These are phyloP conservation scores for Platichthys stellatus DNA, from an alignment of 2,113 vertebrate genomes.

Conservation along the genomic window DNA sequence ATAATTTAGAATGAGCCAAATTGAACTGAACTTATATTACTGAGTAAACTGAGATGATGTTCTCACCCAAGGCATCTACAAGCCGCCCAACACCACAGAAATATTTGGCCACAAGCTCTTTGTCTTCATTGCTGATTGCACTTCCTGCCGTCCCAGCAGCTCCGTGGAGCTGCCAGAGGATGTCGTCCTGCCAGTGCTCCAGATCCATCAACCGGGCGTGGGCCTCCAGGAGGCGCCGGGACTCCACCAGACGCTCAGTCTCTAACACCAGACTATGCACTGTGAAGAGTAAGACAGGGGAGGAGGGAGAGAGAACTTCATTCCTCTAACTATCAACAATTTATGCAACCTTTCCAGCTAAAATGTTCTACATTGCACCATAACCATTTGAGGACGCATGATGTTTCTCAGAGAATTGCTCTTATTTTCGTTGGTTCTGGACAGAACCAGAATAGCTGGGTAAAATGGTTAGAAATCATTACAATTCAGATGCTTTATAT, in stretches of 20 bases:
- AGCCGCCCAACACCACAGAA: slow-evolving; percentile 88
- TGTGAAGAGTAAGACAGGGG: slow-evolving; percentile 57
- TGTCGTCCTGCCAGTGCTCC: slow-evolving; percentile 89
- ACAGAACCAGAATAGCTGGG: not conserved
- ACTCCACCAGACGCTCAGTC: slow-evolving; percentile 86
- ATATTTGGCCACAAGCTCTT: slow-evolving; percentile 82
- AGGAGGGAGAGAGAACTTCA: not conserved
- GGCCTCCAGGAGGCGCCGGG: slow-evolving; percentile 88
- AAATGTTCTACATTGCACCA: not conserved
- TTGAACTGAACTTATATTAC: too few species aligned
- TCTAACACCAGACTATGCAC: slow-evolving; percentile 87
- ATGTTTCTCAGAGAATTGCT: not conserved
- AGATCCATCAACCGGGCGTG: slow-evolving; percentile 89
- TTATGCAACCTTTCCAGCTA: not conserved
- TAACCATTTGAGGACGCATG: not conserved
- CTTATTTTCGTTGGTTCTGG: too few species aligned
- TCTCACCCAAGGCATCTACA: slow-evolving; percentile 86
- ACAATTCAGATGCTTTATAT: too few species aligned
- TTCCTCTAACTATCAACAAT: not conserved
- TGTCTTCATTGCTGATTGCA: slow-evolving; percentile 68
- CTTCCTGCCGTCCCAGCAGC: slow-evolving; percentile 28
- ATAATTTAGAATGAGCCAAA: too few species aligned
- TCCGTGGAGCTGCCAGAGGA: slow-evolving; percentile 84
- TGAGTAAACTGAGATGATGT: slow-evolving; percentile 17
- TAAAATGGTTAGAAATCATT: not conserved